These are phyloP conservation scores for Bombus vancouverensis DNA, from an alignment of 1,140 invertebrate species.

Conservation along the genomic window DNA sequence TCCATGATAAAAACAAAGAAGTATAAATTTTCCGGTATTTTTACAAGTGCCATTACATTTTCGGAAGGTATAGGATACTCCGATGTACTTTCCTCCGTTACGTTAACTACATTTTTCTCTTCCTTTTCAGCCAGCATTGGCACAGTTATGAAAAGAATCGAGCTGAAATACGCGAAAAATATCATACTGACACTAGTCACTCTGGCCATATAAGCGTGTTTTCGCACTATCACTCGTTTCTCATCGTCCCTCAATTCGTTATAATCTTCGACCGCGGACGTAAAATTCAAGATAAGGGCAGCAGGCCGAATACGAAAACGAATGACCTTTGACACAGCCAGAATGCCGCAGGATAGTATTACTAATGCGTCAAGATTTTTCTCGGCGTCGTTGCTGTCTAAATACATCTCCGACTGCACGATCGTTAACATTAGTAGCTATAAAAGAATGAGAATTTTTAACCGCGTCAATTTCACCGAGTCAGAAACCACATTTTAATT, in stretches of 20 bases:
- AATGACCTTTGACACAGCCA: conserved; percentile 34
- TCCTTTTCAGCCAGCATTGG: background rate
- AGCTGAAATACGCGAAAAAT: conserved; percentile 24
- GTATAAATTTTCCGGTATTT: background rate
- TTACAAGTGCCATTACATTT: background rate
- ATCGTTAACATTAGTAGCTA: conserved; percentile 9
- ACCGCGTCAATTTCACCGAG: background rate
- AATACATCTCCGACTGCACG: conserved; percentile 11
- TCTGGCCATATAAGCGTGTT: conserved; percentile 30
- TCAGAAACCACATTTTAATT: no score
- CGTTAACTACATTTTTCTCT: background rate
- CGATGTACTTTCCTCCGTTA: background rate
- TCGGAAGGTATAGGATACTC: conserved; percentile 32
- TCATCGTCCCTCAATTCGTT: background rate
- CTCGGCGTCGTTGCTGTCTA: conserved; percentile 26
- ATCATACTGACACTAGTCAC: conserved; percentile 13
- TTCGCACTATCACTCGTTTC: conserved; percentile 20
- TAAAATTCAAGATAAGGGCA: conserved; percentile 39
- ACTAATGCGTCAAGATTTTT: conserved; percentile 17
- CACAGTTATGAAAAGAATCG: background rate
- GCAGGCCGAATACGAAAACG: conserved; percentile 20
- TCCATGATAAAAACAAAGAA: background rate
- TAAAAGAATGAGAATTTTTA: background rate
- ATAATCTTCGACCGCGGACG: conserved; percentile 42
- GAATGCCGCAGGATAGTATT: background rate